Percentiles rank a stretch among this genome's conserved stretches.
Conservation (phyloP, 2,113 vertebrate species). For the Ctenodactylus gundi region DNA sequence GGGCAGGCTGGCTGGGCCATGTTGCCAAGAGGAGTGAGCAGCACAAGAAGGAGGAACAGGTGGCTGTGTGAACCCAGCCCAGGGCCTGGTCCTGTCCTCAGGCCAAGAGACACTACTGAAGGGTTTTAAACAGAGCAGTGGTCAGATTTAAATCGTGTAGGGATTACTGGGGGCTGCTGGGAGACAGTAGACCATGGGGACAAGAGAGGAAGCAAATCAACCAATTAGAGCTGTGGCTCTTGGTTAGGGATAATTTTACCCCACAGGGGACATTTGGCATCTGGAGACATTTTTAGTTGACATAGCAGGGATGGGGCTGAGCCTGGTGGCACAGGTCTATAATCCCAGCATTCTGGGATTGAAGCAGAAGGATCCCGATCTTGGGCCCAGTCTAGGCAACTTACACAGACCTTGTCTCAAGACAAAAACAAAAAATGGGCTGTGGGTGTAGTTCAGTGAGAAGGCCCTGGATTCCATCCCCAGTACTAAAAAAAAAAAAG, state of each 20-base stretch:
- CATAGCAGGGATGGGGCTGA: too few species aligned
- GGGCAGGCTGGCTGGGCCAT: neutral
- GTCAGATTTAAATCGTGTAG: neutral
- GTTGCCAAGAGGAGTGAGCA: neutral
- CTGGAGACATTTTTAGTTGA: neutral
- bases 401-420: too few species aligned
- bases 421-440: too few species aligned
- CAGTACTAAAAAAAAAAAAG: too few species aligned
- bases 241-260: neutral
- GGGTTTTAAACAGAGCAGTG: neutral
- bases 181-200: neutral
- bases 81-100: neutral
- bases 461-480: too few species aligned
- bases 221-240: neutral
- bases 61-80: neutral
- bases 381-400: too few species aligned
- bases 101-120: neutral
- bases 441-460: too few species aligned
- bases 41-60: neutral
- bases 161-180: neutral
- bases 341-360: too few species aligned
- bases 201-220: neutral
- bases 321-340: too few species aligned
- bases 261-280: neutral
- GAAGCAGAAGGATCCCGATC: too few species aligned